phyloP scores from a whole-genome alignment of 2,888 invertebrate species.

The Fissipunctia ypsillon region DNA sequence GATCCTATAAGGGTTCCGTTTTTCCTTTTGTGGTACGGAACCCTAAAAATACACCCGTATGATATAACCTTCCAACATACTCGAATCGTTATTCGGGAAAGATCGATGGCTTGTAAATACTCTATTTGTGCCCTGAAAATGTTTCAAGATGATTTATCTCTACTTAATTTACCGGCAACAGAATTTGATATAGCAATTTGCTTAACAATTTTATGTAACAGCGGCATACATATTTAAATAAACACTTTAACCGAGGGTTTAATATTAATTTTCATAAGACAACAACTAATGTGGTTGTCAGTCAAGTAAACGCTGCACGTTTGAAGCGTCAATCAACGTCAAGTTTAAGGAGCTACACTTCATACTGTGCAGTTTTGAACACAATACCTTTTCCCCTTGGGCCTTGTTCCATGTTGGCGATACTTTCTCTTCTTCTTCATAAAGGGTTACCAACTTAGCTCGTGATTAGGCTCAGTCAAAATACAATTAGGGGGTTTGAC shows the following conservation, averaged over 20 bases:
- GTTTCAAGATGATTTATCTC: conserved; percentile 22
- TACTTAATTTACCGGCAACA: conserved; percentile 22
- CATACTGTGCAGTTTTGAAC: conserved; percentile 44
- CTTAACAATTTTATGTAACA: conserved; percentile 1
- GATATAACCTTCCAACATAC: neutral
- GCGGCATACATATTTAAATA: conserved; percentile 19
- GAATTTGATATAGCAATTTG: conserved; percentile 13
- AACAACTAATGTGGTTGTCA: conserved; percentile 43
- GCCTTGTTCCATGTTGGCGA: neutral
- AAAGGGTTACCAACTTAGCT: neutral
- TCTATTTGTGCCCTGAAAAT: conserved; percentile 25
- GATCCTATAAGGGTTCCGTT: too few relatives aligned
- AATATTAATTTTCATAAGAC: conserved; percentile 36
- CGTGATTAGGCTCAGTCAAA: neutral
- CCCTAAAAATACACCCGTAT: neutral
- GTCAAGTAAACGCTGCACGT: conserved; percentile 37
- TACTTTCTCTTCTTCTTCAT: conserved; percentile 18
- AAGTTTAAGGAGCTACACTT: conserved; percentile 37
- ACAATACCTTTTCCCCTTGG: conserved; percentile 23
- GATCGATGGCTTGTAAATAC: conserved; percentile 6
- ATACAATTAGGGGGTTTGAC: neutral
- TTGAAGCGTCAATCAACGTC: conserved; percentile 54
- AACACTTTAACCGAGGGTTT: conserved; percentile 1
- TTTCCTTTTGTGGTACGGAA: too few relatives aligned
- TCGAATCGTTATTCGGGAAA: neutral